Conservation (phyloP, 2,113 vertebrate genomes). For the Anas platyrhynchos region DNA sequence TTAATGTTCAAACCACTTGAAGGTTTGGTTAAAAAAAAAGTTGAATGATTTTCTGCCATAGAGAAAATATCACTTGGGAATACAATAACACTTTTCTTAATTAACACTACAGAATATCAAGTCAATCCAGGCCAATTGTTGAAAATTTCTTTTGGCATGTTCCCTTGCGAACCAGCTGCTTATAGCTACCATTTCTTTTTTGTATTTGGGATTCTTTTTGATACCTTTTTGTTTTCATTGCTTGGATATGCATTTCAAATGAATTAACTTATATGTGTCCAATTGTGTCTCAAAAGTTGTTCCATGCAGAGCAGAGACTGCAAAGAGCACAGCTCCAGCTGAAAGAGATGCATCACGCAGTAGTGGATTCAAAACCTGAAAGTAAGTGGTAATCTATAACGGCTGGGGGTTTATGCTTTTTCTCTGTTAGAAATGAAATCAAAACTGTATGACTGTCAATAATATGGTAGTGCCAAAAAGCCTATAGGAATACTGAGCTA, state of each 20-base stretch:
- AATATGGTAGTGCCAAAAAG: neutral
- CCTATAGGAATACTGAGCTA: neutral
- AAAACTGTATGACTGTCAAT: neutral
- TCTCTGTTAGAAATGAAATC: neutral
- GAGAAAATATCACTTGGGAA: neutral
- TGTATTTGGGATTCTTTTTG: neutral
- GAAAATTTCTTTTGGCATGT: neutral
- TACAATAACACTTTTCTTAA: neutral
- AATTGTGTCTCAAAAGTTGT: constrained; percentile 82
- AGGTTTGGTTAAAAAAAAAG: constrained; percentile 48
- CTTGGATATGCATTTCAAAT: neutral
- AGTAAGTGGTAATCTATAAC: constrained; percentile 81
- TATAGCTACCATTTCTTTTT: neutral
- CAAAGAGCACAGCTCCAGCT: constrained; percentile 90
- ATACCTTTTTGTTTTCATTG: neutral
- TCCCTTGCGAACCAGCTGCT: neutral
- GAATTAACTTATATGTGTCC: neutral
- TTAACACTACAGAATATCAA: neutral
- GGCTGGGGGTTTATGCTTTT: neutral
- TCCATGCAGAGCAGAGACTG: constrained; percentile 90
- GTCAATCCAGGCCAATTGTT: neutral
- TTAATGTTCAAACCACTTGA: neutral
- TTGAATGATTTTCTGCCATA: neutral
- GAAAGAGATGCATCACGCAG: constrained; percentile 90
- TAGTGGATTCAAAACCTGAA: constrained; percentile 92